phyloP scores from a whole-genome alignment of 2,888 invertebrate genomes.

The Drosophila nr. medialis region DNA sequence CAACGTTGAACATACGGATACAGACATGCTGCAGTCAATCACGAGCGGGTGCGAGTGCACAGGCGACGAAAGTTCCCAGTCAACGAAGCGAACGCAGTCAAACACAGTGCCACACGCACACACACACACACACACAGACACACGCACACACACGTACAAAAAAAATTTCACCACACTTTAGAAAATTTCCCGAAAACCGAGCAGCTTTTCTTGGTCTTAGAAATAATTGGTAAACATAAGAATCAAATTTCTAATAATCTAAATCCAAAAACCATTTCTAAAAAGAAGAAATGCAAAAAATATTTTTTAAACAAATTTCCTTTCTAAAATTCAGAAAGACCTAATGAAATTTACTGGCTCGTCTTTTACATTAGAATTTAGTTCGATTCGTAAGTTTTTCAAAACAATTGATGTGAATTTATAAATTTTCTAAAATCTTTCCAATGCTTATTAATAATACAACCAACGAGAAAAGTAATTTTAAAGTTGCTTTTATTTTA shows the following conservation, averaged over 20 bases:
- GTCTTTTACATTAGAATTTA: not conserved
- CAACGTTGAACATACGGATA: slow-evolving; percentile 37
- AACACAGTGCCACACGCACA: slow-evolving; percentile 65
- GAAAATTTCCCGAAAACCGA: not conserved
- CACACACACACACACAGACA: slow-evolving; percentile 21
- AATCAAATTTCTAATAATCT: not conserved
- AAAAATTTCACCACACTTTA: not conserved
- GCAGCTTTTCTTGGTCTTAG: not conserved
- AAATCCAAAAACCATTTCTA: no score
- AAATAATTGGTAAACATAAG: not conserved
- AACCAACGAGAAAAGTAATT: not conserved
- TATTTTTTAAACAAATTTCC: not conserved
- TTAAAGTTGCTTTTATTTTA: not conserved
- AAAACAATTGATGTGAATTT: not conserved
- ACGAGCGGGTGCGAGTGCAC: slow-evolving; percentile 65
- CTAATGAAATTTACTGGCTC: not conserved
- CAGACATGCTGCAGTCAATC: slow-evolving; percentile 79
- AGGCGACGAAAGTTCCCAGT: slow-evolving; percentile 76
- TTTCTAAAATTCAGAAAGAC: not conserved
- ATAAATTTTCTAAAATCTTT: not conserved
- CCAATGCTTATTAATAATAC: not conserved
- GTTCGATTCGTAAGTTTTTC: not conserved
- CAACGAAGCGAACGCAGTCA: slow-evolving; percentile 80
- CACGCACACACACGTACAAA: slow-evolving; percentile 1
- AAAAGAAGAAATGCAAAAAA: no score